phyloP scores from a whole-genome alignment of 1,140 invertebrate genomes.

The Platyura marginata region DNA sequence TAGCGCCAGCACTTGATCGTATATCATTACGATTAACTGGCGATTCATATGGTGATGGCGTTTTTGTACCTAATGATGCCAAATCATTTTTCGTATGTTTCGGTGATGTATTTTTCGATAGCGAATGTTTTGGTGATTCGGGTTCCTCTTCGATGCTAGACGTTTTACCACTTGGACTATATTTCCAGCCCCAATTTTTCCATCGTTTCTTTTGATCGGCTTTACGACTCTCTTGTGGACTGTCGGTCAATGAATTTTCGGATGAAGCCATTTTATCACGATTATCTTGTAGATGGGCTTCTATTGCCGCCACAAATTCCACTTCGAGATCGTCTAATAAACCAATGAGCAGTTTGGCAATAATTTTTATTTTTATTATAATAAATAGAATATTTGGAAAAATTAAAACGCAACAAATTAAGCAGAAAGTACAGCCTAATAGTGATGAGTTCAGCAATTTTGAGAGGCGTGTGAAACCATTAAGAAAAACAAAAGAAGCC shows the following conservation, averaged over 20 bases:
- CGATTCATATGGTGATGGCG: neutral
- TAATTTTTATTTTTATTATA: neutral
- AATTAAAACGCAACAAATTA: neutral
- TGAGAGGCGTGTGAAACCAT: too few relatives aligned
- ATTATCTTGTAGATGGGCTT: neutral
- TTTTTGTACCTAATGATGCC: neutral
- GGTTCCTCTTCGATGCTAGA: conserved; percentile 7
- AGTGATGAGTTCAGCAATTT: too few relatives aligned
- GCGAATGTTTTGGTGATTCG: conserved; percentile 3
- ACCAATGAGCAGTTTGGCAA: too few relatives aligned
- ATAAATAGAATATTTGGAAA: neutral
- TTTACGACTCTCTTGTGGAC: neutral
- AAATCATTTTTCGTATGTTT: conserved; percentile 2
- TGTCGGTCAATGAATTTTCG: neutral
- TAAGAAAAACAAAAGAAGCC: too few relatives aligned
- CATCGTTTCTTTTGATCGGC: neutral
- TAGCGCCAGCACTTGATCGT: conserved; percentile 6
- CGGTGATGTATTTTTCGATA: conserved; percentile 5
- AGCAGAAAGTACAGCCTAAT: too few relatives aligned
- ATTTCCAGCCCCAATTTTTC: conserved; percentile 6
- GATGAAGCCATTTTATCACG: neutral
- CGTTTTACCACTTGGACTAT: conserved; percentile 5
- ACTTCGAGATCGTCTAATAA: conserved; percentile 5
- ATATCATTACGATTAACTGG: neutral
- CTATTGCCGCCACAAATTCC: conserved; percentile 3